Evolutionary conservation across 2,113 vertebrate genomes (phyloP).

Genomic region (human): GRCh38 chr4:142086001-142086500

Average conservation of each 20-base stretch:
- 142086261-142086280: not conserved
- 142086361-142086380: too few relatives aligned
- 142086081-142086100: too few relatives aligned
- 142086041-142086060: not conserved
- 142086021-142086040: not conserved
- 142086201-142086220: slow-evolving; percentile 95
- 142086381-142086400: too few relatives aligned
- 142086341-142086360: not conserved
- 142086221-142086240: slow-evolving; percentile 94
- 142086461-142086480: too few relatives aligned
- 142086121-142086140: slow-evolving; percentile 59
- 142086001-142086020: too few relatives aligned
- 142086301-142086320: not conserved
- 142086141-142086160: slow-evolving; percentile 96
- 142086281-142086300: not conserved
- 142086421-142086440: too few relatives aligned
- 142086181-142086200: slow-evolving; percentile 97
- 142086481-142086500: too few relatives aligned
- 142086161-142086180: slow-evolving; percentile 98
- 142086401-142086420: too few relatives aligned
- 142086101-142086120: accelerated
- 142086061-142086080: accelerated
- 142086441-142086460: too few relatives aligned
- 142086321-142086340: not conserved
- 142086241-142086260: slow-evolving; percentile 95